Base-by-base conservation (phyloP, 2,888 invertebrate genomes). In the Heliconius charithonia region DNA sequence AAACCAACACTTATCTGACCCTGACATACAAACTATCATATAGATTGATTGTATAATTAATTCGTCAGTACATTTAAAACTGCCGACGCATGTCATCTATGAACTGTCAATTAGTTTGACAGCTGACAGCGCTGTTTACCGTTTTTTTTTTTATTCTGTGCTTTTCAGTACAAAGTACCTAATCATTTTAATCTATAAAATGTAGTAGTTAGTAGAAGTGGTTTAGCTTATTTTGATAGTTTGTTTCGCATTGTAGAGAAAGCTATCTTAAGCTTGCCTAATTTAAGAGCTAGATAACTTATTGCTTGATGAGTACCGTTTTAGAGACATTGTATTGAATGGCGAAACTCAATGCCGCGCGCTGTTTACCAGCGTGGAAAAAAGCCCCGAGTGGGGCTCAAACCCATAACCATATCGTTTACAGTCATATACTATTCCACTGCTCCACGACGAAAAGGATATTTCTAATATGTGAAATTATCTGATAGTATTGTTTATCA, bases 11-110 rank as follows among this genome's bases (percentile, higher is more conserved):
- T 13, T 92, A 92, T 88, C 85, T 84, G 88, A 87, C 89, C 91
- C 91, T 92, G 92, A 90, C 91, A 90, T 93, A 93, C 92, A 90
- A 89, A 88, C 89, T 91, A 93, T 93, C 93, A 88, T 89, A 91
- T 93, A 93, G 93, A 94, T 93, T 93, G 94, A 93, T 94, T 93
- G 92, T 89, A 45, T 65, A 45, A 62, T 74, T 74, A 72, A 72
- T 72, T 72, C 29, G n/a, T 29, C 32, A 37, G 7, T 45, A 72
- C 72, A 59, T 72, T 59, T 72, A 37, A 72, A 32, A 32, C 72
- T 72, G 59, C 72, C 72, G 72, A 72, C 72, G 72, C 72, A 72
- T 72, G 59, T 72, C 72, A 74, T 63, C 27, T 74, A 63, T 27
- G 74, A 25, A 25, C 63, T 74, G 74, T 74, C 74, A 74, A 74